Evolutionary conservation across 1,140 invertebrate species (phyloP).

Genomic region (Achatina immaculata): DNA sequence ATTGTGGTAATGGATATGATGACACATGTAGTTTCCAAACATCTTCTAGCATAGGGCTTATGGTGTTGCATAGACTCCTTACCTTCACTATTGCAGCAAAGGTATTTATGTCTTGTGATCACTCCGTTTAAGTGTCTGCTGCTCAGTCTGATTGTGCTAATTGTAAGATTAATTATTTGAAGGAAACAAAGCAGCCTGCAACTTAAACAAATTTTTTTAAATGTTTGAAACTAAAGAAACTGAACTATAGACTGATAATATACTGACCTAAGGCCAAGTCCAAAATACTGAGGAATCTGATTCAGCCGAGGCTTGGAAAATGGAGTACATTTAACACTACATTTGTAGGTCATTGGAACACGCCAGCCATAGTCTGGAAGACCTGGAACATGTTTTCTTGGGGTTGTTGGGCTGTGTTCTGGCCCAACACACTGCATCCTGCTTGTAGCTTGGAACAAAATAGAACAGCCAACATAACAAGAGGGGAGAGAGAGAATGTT

Average conservation of each 20-base stretch:
- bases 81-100: too few relatives aligned
- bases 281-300: conserved; percentile 78
- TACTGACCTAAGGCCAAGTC: conserved; percentile 76
- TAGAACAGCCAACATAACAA: background rate
- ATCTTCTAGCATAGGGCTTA: too few relatives aligned
- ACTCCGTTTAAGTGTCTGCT: too few relatives aligned
- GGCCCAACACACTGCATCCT: conserved; percentile 44
- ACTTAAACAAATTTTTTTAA: too few relatives aligned
- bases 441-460: background rate
- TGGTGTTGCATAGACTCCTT: too few relatives aligned
- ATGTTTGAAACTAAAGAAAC: too few relatives aligned
- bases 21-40: too few relatives aligned
- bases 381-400: conserved; percentile 52
- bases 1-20: too few relatives aligned
- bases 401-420: conserved; percentile 55
- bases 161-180: conserved; percentile 37
- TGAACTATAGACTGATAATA: conserved; percentile 43
- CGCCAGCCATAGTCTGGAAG: conserved; percentile 71
- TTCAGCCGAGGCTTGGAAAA: conserved; percentile 77
- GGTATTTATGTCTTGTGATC: too few relatives aligned
- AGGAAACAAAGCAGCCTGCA: conserved; percentile 43
- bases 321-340: conserved; percentile 81
- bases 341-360: conserved; percentile 80
- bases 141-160: too few relatives aligned
- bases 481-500: background rate